Evolutionary conservation across 2,113 vertebrate species (phyloP), one percentile per base, ranked within the genome.

Genomic region (Nettapus auritus): DNA sequence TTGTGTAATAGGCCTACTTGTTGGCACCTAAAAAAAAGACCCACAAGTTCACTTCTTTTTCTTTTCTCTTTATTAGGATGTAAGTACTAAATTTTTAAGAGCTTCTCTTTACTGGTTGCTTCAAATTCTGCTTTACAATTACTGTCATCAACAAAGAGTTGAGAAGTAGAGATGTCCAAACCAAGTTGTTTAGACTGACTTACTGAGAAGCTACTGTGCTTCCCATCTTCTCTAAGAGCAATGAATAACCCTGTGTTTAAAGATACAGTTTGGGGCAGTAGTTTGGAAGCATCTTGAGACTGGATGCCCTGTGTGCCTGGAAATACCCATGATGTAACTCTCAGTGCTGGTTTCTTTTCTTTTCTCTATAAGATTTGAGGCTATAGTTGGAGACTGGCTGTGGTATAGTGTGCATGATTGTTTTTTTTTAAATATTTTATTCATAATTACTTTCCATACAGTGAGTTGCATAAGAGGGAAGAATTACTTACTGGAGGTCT

Each of bases 181-280:
- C 18, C 25, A 52, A 50, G 10, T 57, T 48, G 34, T 59, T 36
- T 12, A 33, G 18, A 48, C 19, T 4, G 68, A 53, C 16, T 5
- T 73, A 57, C 26, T 55, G 53, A 46, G 40, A 55, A 44, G 10
- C 42, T 91, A 50, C 10, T 8, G 5, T 77, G 6, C 4, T 76
- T 78, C 67, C 40, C 1, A 2, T 63, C 20, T 63, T 67, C 4
- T 0, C 1, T 40, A 56, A 83, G 8, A 74, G 7, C 15, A 60
- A 11, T 53, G 84, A 21, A 36, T 81, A 15, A 22, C 11, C 3
- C 25, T 34, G 4, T 6, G 3, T 86, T 81, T 36, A 18, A 84
- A 69, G 38, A 8, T 53, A 5, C 8, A 42, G 0, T 7, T 56
- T 86, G 4, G 5, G 2, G 4, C 15, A 25, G 22, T 66, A 69